Percentiles rank a stretch among this genome's conserved stretches.
phyloP scores from a whole-genome alignment of 1,140 invertebrate species.

The Hydropsyche tenuis region DNA sequence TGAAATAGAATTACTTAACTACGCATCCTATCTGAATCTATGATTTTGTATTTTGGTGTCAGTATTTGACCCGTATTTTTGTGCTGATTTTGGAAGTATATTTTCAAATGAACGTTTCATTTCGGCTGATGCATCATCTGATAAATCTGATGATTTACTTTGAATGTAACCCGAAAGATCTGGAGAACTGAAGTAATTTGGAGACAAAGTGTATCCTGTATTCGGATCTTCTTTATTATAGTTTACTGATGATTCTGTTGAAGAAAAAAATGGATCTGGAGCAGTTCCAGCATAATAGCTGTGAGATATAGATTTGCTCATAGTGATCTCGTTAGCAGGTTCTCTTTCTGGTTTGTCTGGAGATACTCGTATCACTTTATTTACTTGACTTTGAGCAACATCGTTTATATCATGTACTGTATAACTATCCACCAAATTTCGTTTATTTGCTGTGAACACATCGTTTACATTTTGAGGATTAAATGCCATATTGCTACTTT shows the following conservation, averaged over 20 bases:
- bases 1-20: background rate
- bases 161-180: background rate
- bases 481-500: slow-evolving; percentile 61
- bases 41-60: slow-evolving; percentile 47
- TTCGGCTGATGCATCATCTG: slow-evolving; percentile 36
- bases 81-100: slow-evolving; percentile 24
- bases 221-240: slow-evolving; percentile 6
- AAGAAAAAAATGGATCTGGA: slow-evolving; percentile 44
- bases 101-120: slow-evolving; percentile 34
- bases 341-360: slow-evolving; percentile 3
- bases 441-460: slow-evolving; percentile 53
- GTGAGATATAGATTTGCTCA: slow-evolving; percentile 49
- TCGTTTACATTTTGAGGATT: slow-evolving; percentile 63
- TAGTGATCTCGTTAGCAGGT: slow-evolving; percentile 36
- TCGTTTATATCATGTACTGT: slow-evolving; percentile 25
- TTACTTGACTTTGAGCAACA: slow-evolving; percentile 29
- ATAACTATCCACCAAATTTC: slow-evolving; percentile 35
- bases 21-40: slow-evolving; percentile 36
- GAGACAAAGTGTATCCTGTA: slow-evolving; percentile 34
- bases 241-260: slow-evolving; percentile 2
- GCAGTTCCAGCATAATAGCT: slow-evolving; percentile 49
- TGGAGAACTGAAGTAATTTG: slow-evolving; percentile 43
- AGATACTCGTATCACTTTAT: slow-evolving; percentile 37
- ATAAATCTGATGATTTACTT: slow-evolving; percentile 38
- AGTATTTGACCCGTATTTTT: background rate